Base-by-base conservation (phyloP, 2,888 invertebrate genomes). In the Scrobipalpa atriplicella region DNA sequence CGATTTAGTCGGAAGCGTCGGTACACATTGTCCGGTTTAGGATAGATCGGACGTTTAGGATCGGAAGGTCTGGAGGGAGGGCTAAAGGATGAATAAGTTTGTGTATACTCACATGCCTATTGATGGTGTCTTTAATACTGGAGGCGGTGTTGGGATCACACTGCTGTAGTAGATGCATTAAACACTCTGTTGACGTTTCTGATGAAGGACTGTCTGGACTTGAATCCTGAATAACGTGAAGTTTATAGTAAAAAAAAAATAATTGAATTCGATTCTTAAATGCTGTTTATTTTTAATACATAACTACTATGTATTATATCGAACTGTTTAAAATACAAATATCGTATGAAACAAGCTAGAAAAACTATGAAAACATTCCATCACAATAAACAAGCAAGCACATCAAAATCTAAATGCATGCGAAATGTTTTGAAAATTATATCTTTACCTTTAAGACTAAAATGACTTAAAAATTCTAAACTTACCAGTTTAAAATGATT, bases 81-180 rank as follows among this genome's bases (percentile, higher is more conserved):
- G n/a, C n/a, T n/a, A n/a, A n/a, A n/a, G n/a, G n/a, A n/a, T n/a
- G n/a, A n/a, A n/a, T n/a, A n/a, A n/a, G n/a, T n/a, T n/a, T n/a
- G n/a, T n/a, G n/a, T n/a, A 60, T 39, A 91, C 95, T 94, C 83
- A 96, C 96, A 84, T 96, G 96, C 88, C 95, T 94, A 74, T 94
- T 94, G 39, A 96, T 94, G 43, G 95, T 94, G 65, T 96, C 95
- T 77, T 94, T 94, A 75, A 96, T 94, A 70, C 90, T 93, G 72
- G 93, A 91, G 0, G 95, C 94, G 2, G 95, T 94, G 78, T 94
- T 94, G 29, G 95, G 94, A 75, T 95, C 95, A 75, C 95, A 93
- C 68, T 94, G 94, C 78, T 94, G 94, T 71, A 95, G 93, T 11
- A 95, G 92, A 71, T 94, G 94, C 83, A 95, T 87, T 72, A 95